Evolutionary conservation across 2,888 invertebrate species (phyloP), one percentile per base, ranked within the genome.

Genomic region (Lucinisca nassula): DNA sequence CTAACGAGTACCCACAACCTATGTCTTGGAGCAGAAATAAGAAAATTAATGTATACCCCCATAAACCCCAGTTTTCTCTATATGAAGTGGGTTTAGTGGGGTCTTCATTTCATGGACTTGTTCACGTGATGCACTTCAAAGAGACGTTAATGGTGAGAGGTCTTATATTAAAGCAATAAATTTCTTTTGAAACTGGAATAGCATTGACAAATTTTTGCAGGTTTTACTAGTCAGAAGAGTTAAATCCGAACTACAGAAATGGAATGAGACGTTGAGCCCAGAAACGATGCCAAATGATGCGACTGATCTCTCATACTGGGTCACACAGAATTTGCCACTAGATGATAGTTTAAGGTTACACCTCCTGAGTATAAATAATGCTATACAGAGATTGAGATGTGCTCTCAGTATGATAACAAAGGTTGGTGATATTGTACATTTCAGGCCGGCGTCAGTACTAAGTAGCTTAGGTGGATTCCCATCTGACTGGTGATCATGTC

Each of bases 301-400:
- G 0, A 96, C 97, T 12, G 97, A 97, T 85, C 96, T 98, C 88
- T 98, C 98, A 0, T 98, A 97, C 96, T 98, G 98, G 98, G 97
- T 98, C 78, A 98, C 98, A 17, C 97, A 98, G 90, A 98, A 98
- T 96, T 97, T 98, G 75, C 97, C 98, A 45, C 96, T 98, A 27
- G 97, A 97, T 76, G 97, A 98, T 92, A 96, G 96, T 27, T 97
- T 97, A 92, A 96, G 98, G 91, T 96, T 98, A 38, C 96, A 97
- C 21, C 96, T 98, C 77, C 97, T 98, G 86, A 96, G 97, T 89
- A 97, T 98, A 72, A 97, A 98, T 96, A 97, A 97, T 38, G 97
- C 98, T 0, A 97, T 98, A 90, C 97, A 97, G 90, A 97, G 98
- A 90, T 96, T 98, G 30, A 97, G 97, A 89, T 97, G 97, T 94